Evolutionary conservation across 2,113 vertebrate species (phyloP).

Genomic region (Vombatus ursinus): DNA sequence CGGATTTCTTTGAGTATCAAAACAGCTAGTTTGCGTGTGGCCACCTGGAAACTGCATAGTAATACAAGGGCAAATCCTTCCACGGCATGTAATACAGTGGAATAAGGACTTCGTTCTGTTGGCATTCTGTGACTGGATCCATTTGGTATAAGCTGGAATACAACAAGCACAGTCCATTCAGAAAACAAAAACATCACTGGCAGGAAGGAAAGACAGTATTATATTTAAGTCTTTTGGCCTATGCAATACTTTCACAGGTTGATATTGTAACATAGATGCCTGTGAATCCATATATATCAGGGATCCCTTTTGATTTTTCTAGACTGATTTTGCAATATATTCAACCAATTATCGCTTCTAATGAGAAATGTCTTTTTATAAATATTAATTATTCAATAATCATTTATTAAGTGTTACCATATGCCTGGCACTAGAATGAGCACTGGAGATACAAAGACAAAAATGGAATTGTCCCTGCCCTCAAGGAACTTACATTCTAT

Average conservation of each 20-base stretch:
- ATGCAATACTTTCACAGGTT: background rate
- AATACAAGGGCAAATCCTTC: constrained; percentile 95
- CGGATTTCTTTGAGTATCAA: constrained; percentile 95
- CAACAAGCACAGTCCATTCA: constrained; percentile 26
- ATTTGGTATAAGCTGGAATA: constrained; percentile 82
- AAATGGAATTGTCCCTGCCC: background rate
- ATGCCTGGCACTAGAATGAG: background rate
- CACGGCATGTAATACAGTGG: constrained; percentile 93
- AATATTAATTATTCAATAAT: background rate
- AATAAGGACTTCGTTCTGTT: constrained; percentile 89
- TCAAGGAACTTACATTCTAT: background rate
- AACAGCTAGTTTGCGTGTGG: constrained; percentile 96
- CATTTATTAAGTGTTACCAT: background rate
- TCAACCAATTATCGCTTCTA: constrained; percentile 27
- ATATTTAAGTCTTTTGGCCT: background rate
- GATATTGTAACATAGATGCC: background rate
- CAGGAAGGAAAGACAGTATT: background rate
- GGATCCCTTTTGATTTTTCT: constrained; percentile 20
- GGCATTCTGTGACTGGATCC: constrained; percentile 89
- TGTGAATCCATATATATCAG: background rate
- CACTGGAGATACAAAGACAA: background rate
- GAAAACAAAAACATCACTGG: constrained; percentile 8
- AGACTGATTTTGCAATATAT: constrained; percentile 9
- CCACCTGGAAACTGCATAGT: constrained; percentile 96
- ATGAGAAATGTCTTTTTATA: constrained; percentile 35